phyloP scores from a whole-genome alignment of 1,140 invertebrate genomes.

The Ostrea edulis region DNA sequence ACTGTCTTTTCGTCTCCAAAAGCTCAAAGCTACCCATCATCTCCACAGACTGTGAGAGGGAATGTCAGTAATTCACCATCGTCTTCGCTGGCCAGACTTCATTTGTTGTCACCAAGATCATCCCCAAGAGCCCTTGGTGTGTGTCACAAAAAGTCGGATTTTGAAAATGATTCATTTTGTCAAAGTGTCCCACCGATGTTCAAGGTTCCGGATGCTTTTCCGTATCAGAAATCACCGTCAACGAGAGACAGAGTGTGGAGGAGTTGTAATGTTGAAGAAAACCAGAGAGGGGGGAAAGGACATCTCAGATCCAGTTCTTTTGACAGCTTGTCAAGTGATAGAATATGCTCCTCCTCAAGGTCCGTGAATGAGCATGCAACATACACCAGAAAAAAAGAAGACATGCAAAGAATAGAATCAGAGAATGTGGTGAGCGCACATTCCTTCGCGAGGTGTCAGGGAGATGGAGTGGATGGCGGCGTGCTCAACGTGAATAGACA shows the following conservation, averaged over 20 bases:
- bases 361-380: background rate
- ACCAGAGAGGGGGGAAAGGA: background rate
- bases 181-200: background rate
- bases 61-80: background rate
- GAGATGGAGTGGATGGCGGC: background rate
- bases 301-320: background rate
- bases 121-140: background rate
- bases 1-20: background rate
- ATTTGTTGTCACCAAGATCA: background rate
- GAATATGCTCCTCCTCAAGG: background rate
- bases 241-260: background rate
- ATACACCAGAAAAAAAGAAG: background rate
- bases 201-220: constrained; percentile 15
- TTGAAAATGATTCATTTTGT: background rate
- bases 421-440: background rate
- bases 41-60: background rate
- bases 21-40: constrained; percentile 16
- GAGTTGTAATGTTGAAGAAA: background rate
- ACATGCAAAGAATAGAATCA: background rate
- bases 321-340: background rate
- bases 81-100: background rate
- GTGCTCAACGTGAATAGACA: background rate
- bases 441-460: background rate
- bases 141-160: background rate
- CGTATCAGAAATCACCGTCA: constrained; percentile 9